Evolutionary conservation across 2,797 vertebrate genomes (phyloP), one percentile per base, ranked within the genome.

Genomic region (Phaenicophaeus curvirostris): DNA sequence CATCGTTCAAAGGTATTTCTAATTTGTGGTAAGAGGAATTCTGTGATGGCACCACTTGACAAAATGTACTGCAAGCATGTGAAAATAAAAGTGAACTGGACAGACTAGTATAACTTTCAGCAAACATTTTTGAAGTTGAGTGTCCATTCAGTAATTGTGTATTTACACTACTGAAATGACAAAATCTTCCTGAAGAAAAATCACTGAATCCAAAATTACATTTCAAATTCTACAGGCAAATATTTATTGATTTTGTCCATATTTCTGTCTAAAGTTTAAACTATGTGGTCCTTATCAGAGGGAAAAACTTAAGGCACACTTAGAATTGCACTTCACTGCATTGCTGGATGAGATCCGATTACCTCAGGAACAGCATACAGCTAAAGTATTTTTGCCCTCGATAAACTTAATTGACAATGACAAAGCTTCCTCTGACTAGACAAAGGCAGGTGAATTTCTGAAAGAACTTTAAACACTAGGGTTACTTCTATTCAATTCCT

Each of bases 301-400:
- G 42, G 21, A 85, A 80, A 68, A 85, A 76, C 13, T 41, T 84
- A 92, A 91, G 87, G 92, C 67, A 93, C 58, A 31, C n/a, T 78
- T 78, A 68, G 71, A 75, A 75, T 13, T 59, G 82, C 59, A 68
- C 72, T 95, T 89, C 46, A 41, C 27, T 65, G 55, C 46, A 80
- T 13, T 87, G 75, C 20, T 67, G 53, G 69, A 55, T 30, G 33
- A 87, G 44, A 87, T 20, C 6, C 6, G 28, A 80, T 48, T 53
- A 74, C 61, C 31, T 89, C 80, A 90, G 54, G 78, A 88, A 61
- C 13, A 72, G 77, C 25, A 19, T 24, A 74, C 79, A 48, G 66
- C 12, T 13, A 3, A 75, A 71, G 15, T 48, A 69, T 16, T 41
- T 82, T 63, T 74, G 21, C 41, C 61, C 18, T 90, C 51, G 54